A percentile compares a stretch with the other conserved stretches of the same genome.
Conservation (phyloP, 2,113 vertebrate genomes). For the Neotragus pygmaeus region DNA sequence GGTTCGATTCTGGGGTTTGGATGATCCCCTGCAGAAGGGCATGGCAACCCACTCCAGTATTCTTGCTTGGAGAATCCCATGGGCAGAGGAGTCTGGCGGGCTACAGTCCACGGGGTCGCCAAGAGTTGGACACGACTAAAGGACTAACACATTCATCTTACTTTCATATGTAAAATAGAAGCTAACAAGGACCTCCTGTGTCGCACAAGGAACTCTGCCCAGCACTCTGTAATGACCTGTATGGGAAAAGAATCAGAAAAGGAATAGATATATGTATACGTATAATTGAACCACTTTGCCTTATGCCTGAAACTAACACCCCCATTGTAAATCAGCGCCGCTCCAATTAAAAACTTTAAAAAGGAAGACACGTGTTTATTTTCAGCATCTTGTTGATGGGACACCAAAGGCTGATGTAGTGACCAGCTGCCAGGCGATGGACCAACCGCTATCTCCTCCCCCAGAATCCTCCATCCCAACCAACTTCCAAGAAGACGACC, state of each 20-base stretch:
- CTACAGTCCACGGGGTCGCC: fast-evolving
- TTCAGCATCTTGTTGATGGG: not conserved
- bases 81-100: not conserved
- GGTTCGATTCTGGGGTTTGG: not conserved
- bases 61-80: not conserved
- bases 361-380: not conserved
- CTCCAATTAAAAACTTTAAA: not conserved
- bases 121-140: not conserved
- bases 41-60: not conserved
- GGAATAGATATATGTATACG: not conserved
- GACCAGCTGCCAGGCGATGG: fast-evolving
- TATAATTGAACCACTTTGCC: not conserved
- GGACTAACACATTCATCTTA: not conserved
- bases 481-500: fast-evolving
- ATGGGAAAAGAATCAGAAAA: not conserved
- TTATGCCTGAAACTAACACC: not conserved
- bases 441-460: fast-evolving
- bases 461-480: fast-evolving
- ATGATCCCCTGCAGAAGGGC: fast-evolving
- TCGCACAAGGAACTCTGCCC: not conserved
- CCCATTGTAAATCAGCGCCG: not conserved
- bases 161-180: not conserved
- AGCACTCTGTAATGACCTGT: not conserved
- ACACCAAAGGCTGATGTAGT: not conserved
- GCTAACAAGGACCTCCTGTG: not conserved